Conservation (phyloP, 2,797 vertebrate genomes). For the Sebastes reedi region DNA sequence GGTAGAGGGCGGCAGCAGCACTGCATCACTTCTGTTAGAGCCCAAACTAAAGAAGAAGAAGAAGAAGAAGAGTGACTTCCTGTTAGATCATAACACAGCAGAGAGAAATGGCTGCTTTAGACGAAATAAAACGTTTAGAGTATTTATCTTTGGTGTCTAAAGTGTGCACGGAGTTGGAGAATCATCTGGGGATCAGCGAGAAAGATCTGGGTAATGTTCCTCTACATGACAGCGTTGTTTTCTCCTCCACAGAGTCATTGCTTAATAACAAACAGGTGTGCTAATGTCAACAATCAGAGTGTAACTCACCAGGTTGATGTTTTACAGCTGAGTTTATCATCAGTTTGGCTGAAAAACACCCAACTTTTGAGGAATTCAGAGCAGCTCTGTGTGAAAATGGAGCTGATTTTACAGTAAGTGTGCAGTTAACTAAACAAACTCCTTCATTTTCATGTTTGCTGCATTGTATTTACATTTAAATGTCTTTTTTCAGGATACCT, state of each 20-base stretch:
- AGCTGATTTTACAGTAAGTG: conserved; percentile 90
- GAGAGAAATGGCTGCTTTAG: conserved; percentile 46
- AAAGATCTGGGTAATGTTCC: conserved; percentile 88
- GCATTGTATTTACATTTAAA: accelerated
- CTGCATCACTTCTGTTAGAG: accelerated
- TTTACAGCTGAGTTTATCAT: conserved; percentile 91
- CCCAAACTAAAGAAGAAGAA: background rate
- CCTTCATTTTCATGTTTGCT: accelerated
- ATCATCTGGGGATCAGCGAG: conserved; percentile 92
- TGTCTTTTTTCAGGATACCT: conserved; percentile 84
- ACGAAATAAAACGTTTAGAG: conserved; percentile 89
- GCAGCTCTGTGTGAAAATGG: conserved; percentile 87
- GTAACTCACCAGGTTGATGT: background rate
- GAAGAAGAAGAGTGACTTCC: conserved; percentile 19
- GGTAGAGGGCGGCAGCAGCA: conserved; percentile 14
- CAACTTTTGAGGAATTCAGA: conserved; percentile 88
- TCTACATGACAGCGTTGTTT: background rate
- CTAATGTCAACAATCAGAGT: too few species aligned
- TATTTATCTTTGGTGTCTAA: conserved; percentile 92
- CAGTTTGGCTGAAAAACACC: conserved; percentile 88
- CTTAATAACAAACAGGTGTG: accelerated
- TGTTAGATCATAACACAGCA: too few species aligned
- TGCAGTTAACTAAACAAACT: background rate
- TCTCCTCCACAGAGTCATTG: conserved; percentile 32
- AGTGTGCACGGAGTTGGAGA: conserved; percentile 93